Evolutionary conservation across 2,113 vertebrate species (phyloP).

Genomic region (Hassar affinis): DNA sequence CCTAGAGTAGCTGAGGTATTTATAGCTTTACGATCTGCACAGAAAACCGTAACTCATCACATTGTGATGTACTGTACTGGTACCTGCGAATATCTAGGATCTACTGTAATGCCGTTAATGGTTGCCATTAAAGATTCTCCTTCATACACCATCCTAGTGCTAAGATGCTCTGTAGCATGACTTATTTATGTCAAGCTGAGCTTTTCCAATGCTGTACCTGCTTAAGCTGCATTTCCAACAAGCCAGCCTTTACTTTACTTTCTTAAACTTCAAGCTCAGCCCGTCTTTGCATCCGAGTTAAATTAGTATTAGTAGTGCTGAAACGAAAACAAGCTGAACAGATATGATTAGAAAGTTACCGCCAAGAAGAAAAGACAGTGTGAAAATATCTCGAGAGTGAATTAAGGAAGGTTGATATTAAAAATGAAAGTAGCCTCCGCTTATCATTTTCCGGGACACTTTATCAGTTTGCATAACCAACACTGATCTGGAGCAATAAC

Average conservation of each 20-base stretch:
- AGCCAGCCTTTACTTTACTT: neutral
- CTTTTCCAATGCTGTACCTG: neutral
- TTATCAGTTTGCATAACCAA: neutral
- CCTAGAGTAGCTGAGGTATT: neutral
- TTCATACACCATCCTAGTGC: neutral
- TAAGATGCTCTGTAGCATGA: neutral
- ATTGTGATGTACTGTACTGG: neutral
- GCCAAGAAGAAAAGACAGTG: neutral
- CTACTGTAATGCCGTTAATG: neutral
- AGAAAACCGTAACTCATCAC: conserved; percentile 3
- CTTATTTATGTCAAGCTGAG: neutral
- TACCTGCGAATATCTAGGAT: neutral
- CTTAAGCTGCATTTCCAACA: neutral
- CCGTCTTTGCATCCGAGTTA: too few species aligned
- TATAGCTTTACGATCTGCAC: conserved; percentile 31
- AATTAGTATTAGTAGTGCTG: neutral
- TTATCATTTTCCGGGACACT: neutral
- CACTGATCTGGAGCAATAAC: neutral
- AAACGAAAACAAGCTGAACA: neutral
- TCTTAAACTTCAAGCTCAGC: neutral
- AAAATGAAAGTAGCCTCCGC: neutral
- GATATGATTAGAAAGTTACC: neutral
- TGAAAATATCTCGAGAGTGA: neutral
- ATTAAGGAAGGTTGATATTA: neutral
- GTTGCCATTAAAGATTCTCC: neutral